These are phyloP conservation scores for Clanis bilineata DNA, from an alignment of 2,888 invertebrate genomes.

Conservation along the genomic window DNA sequence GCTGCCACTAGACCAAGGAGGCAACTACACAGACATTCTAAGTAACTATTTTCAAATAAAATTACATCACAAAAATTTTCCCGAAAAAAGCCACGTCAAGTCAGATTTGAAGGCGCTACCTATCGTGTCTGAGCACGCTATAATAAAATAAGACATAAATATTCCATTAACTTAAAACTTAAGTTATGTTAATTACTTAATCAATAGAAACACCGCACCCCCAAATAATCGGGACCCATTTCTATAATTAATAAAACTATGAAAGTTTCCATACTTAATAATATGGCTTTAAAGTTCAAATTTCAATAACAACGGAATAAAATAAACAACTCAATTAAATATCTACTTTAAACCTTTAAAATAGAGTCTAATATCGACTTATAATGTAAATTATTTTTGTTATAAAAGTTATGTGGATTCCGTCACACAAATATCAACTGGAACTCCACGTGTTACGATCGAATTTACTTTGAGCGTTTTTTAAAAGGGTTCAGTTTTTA, in stretches of 20 bases:
- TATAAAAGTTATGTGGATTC: background rate
- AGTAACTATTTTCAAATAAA: too few species aligned
- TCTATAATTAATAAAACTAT: background rate
- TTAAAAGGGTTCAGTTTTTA: constrained; percentile 24
- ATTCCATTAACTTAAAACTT: background rate
- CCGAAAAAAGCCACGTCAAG: background rate
- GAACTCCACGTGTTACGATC: background rate
- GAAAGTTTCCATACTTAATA: background rate
- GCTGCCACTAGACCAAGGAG: too few species aligned
- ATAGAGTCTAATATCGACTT: background rate
- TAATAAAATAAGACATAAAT: background rate
- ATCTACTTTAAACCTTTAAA: background rate
- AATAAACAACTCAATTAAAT: background rate
- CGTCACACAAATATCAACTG: background rate
- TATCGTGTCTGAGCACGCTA: background rate
- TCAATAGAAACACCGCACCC: background rate
- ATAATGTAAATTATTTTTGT: background rate
- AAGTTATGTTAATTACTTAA: background rate
- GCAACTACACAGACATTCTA: too few species aligned
- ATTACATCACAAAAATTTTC: too few species aligned
- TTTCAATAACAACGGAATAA: background rate
- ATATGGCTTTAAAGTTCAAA: background rate
- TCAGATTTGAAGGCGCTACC: background rate
- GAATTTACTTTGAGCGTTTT: background rate
- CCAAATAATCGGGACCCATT: background rate